Conservation (phyloP, 2,888 invertebrate genomes). For the Cordilura impudica region DNA sequence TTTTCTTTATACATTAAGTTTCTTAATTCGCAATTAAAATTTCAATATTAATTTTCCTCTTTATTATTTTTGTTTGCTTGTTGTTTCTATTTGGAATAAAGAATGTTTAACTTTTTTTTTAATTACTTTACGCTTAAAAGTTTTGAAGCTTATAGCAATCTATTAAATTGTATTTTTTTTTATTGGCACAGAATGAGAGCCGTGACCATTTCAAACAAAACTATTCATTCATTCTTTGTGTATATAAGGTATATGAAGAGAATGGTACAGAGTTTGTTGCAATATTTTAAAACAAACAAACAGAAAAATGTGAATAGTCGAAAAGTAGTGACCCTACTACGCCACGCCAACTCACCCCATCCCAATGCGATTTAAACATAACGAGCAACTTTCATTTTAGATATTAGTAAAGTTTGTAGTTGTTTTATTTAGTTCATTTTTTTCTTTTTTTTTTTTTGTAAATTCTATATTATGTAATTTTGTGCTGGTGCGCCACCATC, state of each 20-base stretch:
- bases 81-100: not conserved
- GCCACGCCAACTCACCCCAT: not conserved
- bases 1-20: too few relatives aligned
- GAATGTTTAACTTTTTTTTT: conserved; percentile 47
- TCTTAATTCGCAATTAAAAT: not conserved
- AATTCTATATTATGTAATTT: conserved; percentile 25
- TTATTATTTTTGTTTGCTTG: conserved; percentile 10
- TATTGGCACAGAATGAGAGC: not conserved
- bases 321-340: not conserved
- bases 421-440: not conserved
- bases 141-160: conserved; percentile 51
- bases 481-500: conserved; percentile 53
- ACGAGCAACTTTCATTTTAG: conserved; percentile 47
- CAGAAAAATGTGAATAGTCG: not conserved
- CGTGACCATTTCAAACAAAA: not conserved
- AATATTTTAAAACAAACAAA: conserved; percentile 3
- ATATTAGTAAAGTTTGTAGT: conserved; percentile 31
- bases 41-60: conserved; percentile 26
- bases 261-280: not conserved
- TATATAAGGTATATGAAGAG: not conserved
- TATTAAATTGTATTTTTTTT: conserved; percentile 34
- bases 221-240: not conserved
- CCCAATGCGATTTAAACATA: not conserved
- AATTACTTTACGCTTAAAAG: conserved; percentile 55
- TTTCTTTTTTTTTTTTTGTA: conserved; percentile 14